These are phyloP conservation scores for Phyllostomus hastatus DNA, from an alignment of 2,113 vertebrate genomes.

Conservation along the genomic window DNA sequence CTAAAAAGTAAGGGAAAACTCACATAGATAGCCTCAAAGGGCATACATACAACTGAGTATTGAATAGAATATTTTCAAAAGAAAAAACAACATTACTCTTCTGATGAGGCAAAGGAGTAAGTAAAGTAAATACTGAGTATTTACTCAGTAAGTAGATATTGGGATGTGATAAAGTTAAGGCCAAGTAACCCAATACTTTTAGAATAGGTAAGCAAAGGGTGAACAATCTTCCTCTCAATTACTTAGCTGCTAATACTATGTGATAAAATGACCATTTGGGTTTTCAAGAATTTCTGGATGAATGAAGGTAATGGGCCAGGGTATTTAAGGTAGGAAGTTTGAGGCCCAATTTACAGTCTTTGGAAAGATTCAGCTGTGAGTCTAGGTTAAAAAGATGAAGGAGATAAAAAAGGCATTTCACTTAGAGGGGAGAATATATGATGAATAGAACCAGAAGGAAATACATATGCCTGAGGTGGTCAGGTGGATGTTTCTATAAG, in stretches of 20 bases:
- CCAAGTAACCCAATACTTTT: not conserved
- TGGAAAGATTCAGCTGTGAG: not conserved
- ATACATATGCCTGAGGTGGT: not conserved
- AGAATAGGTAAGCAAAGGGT: not conserved
- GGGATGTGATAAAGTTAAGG: not conserved
- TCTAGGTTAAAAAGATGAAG: constrained; percentile 25
- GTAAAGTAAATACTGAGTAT: too few species aligned
- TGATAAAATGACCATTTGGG: not conserved
- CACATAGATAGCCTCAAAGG: not conserved
- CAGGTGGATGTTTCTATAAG: not conserved
- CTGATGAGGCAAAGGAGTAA: not conserved
- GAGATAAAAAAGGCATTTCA: not conserved
- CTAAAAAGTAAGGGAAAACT: constrained; percentile 4
- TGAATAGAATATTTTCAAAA: constrained; percentile 17
- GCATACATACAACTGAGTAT: not conserved
- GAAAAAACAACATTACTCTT: constrained; percentile 13
- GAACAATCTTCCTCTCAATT: not conserved
- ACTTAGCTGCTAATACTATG: not conserved
- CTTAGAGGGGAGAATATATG: not conserved
- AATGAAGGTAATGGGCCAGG: not conserved
- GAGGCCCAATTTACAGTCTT: not conserved
- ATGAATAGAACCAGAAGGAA: constrained; percentile 14
- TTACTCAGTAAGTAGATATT: not conserved
- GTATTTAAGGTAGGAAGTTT: not conserved
- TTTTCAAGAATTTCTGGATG: constrained; percentile 8